phyloP scores from a whole-genome alignment of 2,113 vertebrate species.

The Burhinus oedicnemus region DNA sequence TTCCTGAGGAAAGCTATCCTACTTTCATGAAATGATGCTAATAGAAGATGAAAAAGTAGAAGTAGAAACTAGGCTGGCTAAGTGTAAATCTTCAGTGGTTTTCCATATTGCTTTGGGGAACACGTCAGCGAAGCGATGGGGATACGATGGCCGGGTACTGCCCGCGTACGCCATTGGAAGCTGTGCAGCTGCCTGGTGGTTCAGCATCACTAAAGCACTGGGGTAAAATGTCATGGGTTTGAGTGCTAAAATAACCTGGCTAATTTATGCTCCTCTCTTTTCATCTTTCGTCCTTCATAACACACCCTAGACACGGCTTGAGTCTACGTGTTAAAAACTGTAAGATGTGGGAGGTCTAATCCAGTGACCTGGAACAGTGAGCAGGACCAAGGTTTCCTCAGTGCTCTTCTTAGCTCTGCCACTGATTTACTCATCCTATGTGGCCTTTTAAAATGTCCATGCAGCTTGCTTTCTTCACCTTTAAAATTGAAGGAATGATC shows the following conservation, averaged over 20 bases:
- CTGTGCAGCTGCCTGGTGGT: not conserved
- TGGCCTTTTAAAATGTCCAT: accelerated
- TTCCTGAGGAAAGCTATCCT: not conserved
- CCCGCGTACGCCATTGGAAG: accelerated
- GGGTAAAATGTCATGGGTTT: not conserved
- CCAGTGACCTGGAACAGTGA: not conserved
- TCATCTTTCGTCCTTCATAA: not conserved
- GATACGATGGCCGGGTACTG: not conserved
- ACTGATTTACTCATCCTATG: not conserved
- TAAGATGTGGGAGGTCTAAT: not conserved
- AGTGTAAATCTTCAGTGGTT: not conserved
- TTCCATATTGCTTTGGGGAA: not conserved
- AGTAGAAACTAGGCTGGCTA: not conserved
- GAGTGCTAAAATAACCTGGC: not conserved
- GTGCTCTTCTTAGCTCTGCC: not conserved
- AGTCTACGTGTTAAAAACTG: not conserved
- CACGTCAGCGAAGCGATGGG: accelerated
- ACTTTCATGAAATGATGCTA: not conserved
- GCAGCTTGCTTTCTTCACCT: not conserved
- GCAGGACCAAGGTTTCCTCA: not conserved
- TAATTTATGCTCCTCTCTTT: not conserved
- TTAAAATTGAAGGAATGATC: not conserved
- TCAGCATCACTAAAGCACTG: not conserved
- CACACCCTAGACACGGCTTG: not conserved
- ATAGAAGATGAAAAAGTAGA: not conserved